Conservation (phyloP, 2,113 vertebrate genomes). For the Pseudonaja textilis region DNA sequence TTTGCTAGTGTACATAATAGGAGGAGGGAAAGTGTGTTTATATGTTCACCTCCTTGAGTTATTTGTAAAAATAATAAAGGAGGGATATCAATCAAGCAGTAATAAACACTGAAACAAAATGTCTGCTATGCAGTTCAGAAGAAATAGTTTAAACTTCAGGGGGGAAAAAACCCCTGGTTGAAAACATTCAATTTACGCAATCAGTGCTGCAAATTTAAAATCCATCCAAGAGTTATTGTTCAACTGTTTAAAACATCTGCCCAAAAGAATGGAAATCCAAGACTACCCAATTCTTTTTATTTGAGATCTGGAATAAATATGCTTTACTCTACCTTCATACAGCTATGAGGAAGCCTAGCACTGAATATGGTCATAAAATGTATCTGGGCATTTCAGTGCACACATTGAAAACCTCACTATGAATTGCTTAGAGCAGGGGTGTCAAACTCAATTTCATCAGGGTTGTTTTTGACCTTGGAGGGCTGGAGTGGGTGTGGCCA, state of each 20-base stretch:
- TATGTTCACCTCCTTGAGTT: not conserved
- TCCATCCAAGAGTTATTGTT: not conserved
- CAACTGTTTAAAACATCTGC: not conserved
- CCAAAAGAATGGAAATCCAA: not conserved
- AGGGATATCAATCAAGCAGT: not conserved
- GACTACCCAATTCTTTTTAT: not conserved
- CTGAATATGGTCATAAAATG: not conserved
- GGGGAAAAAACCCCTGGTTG: constrained; percentile 9
- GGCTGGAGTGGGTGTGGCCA: no score
- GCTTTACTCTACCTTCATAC: not conserved
- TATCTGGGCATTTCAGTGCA: not conserved
- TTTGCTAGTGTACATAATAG: not conserved
- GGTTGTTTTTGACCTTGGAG: no score
- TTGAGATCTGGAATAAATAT: not conserved
- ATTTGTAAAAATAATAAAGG: not conserved
- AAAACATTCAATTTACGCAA: not conserved
- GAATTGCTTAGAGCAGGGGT: not conserved
- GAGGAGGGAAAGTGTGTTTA: not conserved
- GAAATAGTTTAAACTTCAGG: constrained; percentile 39
- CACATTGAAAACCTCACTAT: not conserved
- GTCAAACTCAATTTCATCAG: no score
- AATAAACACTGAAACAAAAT: constrained; percentile 33
- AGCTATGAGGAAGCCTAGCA: fast-evolving
- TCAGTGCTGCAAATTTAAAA: not conserved
- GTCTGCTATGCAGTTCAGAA: constrained; percentile 8